phyloP scores from a whole-genome alignment of 2,797 vertebrate species.

The Rhinichthys osculus region DNA sequence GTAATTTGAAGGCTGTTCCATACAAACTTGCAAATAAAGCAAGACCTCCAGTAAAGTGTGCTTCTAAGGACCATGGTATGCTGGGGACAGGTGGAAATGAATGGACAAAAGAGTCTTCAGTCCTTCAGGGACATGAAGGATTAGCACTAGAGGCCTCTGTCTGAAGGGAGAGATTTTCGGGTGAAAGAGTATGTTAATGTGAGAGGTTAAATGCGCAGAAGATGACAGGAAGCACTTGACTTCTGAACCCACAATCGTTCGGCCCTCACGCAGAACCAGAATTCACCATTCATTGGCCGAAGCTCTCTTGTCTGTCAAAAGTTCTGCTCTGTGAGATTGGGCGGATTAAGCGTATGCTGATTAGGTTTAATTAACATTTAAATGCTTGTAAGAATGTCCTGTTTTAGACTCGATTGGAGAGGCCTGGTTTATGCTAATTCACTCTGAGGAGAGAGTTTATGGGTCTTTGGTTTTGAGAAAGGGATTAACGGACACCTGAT shows the following conservation, averaged over 20 bases:
- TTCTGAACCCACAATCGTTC: conserved; percentile 77
- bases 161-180: conserved; percentile 13
- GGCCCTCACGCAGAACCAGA: conserved; percentile 41
- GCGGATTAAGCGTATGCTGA: conserved; percentile 64
- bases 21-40: not conserved
- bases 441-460: conserved; percentile 22
- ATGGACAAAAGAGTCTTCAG: conserved; percentile 25
- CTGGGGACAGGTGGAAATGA: conserved; percentile 50
- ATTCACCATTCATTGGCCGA: conserved; percentile 77
- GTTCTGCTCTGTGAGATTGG: conserved; percentile 59
- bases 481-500: conserved; percentile 60
- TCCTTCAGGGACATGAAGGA: conserved; percentile 41
- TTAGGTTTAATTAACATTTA: conserved; percentile 82
- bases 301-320: conserved; percentile 72
- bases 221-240: conserved; percentile 85
- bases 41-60: conserved; percentile 28
- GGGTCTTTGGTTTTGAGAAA: conserved; percentile 41
- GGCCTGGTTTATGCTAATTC: conserved; percentile 56
- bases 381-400: conserved; percentile 74
- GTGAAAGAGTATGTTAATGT: conserved; percentile 62
- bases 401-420: conserved; percentile 42
- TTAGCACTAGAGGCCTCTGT: conserved; percentile 40
- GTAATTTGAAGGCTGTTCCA: not conserved
- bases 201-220: conserved; percentile 73
- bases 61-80: conserved; percentile 13